These are phyloP conservation scores for Furnarius figulus DNA, from an alignment of 2,113 vertebrate genomes.

Conservation along the genomic window DNA sequence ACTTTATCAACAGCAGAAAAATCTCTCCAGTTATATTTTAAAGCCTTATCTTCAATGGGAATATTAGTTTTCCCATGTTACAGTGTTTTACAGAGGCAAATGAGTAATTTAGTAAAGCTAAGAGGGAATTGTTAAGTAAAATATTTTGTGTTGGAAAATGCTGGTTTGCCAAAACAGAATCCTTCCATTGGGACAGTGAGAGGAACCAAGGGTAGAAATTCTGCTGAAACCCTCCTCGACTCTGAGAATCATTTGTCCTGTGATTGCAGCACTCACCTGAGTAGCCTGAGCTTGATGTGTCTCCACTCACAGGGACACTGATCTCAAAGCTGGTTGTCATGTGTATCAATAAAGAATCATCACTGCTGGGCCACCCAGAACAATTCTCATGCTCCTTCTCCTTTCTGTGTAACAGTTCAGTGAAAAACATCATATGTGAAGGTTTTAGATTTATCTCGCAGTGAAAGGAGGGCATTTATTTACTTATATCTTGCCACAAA, in stretches of 20 bases:
- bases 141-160: background rate
- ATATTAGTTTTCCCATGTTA: background rate
- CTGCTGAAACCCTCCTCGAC: background rate
- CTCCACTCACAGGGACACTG: rapidly evolving
- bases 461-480: background rate
- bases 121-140: background rate
- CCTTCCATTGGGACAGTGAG: background rate
- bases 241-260: background rate
- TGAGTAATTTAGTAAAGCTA: background rate
- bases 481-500: background rate
- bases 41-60: background rate
- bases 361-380: background rate
- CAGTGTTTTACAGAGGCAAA: background rate
- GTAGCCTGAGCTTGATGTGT: rapidly evolving
- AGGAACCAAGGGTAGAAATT: background rate
- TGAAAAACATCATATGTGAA: background rate
- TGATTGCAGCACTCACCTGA: background rate
- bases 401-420: background rate
- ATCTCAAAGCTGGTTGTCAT: background rate
- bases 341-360: background rate
- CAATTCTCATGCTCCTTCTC: background rate
- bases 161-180: background rate
- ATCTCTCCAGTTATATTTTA: background rate
- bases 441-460: background rate
- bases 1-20: background rate